Evolutionary conservation across 2,888 invertebrate genomes (phyloP).

Genomic region (Mythimna ferrago): DNA sequence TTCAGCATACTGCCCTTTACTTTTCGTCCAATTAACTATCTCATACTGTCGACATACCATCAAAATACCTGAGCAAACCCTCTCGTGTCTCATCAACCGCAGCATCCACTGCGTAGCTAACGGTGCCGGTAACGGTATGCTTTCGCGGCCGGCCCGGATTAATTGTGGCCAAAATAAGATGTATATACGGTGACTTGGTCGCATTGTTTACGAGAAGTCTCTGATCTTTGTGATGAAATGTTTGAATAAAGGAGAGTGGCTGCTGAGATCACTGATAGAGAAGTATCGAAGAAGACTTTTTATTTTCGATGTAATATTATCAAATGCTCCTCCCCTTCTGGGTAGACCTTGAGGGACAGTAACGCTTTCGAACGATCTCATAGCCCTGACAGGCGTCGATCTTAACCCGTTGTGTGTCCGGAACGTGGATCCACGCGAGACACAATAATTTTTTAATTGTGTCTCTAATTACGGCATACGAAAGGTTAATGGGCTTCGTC

Average conservation of each 20-base stretch:
- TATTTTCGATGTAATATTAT: neutral
- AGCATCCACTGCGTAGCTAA: slow-evolving; percentile 61
- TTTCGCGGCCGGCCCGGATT: slow-evolving; percentile 63
- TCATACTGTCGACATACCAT: slow-evolving; percentile 10
- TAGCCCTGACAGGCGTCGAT: no score
- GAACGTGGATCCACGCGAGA: no score
- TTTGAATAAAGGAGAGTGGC: neutral
- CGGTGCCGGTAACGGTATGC: slow-evolving; percentile 68
- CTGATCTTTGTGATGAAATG: neutral
- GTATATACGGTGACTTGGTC: slow-evolving; percentile 21
- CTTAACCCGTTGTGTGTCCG: no score
- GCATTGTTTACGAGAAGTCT: neutral
- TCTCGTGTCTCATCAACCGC: slow-evolving; percentile 62
- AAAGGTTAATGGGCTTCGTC: no score
- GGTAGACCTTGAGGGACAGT: neutral
- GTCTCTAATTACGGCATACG: no score
- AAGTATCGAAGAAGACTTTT: neutral
- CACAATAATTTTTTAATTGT: no score
- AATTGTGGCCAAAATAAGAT: slow-evolving; percentile 71
- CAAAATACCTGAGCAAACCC: slow-evolving; percentile 39
- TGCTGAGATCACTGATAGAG: neutral
- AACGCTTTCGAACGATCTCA: no score
- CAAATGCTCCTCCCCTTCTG: neutral
- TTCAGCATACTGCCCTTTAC: neutral
- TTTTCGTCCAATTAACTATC: slow-evolving; percentile 1